Evolutionary conservation across 2,113 vertebrate species (phyloP).

Genomic region (Phoxinus phoxinus): DNA sequence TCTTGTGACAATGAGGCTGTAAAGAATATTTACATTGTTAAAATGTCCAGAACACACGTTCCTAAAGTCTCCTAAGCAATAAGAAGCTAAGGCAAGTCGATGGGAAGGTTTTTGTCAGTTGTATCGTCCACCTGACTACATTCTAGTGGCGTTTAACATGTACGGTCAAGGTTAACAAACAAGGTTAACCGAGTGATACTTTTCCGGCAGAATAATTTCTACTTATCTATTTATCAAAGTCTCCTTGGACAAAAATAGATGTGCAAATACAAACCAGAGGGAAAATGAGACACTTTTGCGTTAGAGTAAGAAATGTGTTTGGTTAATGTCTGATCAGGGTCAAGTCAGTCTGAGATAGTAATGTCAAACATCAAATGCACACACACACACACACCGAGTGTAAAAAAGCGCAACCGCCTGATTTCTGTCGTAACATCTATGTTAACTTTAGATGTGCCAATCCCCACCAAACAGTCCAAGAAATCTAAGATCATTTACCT

Average conservation of each 20-base stretch:
- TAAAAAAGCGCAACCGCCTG: neutral
- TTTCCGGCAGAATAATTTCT: neutral
- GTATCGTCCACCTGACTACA: neutral
- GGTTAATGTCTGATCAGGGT: conserved; percentile 2
- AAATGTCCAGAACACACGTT: neutral
- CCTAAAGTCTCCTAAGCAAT: neutral
- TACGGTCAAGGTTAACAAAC: neutral
- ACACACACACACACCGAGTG: neutral
- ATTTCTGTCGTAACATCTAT: neutral
- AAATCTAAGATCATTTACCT: neutral
- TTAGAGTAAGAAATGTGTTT: neutral
- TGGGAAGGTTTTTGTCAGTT: neutral
- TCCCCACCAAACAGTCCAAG: neutral
- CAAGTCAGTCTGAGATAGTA: neutral
- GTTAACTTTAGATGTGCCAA: neutral
- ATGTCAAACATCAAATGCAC: conserved; percentile 8
- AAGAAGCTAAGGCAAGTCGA: neutral
- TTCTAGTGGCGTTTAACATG: neutral
- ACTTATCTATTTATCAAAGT: no score
- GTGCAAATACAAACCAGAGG: neutral
- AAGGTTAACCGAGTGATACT: neutral
- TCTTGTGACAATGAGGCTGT: neutral
- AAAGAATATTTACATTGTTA: neutral
- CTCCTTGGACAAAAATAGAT: neutral
- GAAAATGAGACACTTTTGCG: neutral